Conservation (phyloP, 2,888 invertebrate species). For the Acrocyrtus sp. region DNA sequence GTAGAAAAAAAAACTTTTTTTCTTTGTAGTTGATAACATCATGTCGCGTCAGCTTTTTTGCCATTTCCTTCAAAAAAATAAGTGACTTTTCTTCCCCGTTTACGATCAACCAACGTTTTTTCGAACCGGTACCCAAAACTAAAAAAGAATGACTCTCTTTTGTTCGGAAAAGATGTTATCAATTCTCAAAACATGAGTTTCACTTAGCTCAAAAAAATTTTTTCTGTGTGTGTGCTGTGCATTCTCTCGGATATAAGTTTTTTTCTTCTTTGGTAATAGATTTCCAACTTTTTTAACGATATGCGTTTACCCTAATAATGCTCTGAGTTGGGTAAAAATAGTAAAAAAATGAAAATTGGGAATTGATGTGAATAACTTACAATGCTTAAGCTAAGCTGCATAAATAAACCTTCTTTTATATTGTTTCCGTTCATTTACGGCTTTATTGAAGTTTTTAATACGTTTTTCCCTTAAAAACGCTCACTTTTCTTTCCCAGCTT, state of each 20-base stretch:
- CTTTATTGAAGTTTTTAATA: background rate
- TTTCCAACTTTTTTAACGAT: conserved; percentile 19
- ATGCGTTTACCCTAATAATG: background rate
- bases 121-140: conserved; percentile 28
- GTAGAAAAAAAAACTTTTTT: too few species aligned
- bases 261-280: conserved; percentile 3
- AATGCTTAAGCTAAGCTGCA: conserved; percentile 13
- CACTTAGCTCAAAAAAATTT: conserved; percentile 12
- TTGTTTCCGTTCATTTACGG: conserved; percentile 33
- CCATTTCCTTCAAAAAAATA: conserved; percentile 39
- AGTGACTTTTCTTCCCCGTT: conserved; percentile 9
- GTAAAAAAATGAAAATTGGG: background rate
- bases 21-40: conserved; percentile 45
- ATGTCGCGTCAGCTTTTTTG: conserved; percentile 57
- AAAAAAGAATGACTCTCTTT: conserved; percentile 30
- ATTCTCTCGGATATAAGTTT: conserved; percentile 1
- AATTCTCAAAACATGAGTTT: conserved; percentile 34
- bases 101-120: conserved; percentile 18
- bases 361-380: conserved; percentile 26
- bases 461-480: background rate
- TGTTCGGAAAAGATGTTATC: conserved; percentile 15
- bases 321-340: background rate
- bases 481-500: background rate
- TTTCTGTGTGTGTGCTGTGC: background rate
- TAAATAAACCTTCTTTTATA: conserved; percentile 18